Percentiles rank a stretch among this genome's conserved stretches.
Evolutionary conservation across 2,888 invertebrate species (phyloP).

Genomic region (Pterostichus madidus): DNA sequence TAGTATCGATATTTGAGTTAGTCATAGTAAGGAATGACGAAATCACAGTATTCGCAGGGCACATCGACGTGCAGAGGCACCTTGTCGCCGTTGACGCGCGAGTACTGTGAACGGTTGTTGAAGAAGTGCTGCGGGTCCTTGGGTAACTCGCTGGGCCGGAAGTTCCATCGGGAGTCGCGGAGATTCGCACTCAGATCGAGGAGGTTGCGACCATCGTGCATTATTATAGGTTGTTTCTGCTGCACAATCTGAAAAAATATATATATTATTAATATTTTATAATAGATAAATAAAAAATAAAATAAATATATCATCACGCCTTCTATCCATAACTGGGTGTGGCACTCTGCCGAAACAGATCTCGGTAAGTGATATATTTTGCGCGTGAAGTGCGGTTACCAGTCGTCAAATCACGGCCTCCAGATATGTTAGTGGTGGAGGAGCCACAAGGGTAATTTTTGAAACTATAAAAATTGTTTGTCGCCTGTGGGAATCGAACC

Average conservation of each 20-base stretch:
- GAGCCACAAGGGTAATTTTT: too few relatives aligned
- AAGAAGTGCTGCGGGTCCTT: slow-evolving; percentile 80
- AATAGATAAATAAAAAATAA: too few relatives aligned
- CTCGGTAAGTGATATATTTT: too few relatives aligned
- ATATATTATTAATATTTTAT: not conserved
- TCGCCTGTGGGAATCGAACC: too few relatives aligned
- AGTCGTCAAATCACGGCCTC: too few relatives aligned
- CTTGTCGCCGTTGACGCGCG: slow-evolving; percentile 69
- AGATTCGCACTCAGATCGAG: slow-evolving; percentile 81
- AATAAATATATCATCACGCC: too few relatives aligned
- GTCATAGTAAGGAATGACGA: slow-evolving; percentile 68
- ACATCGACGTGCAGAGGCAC: slow-evolving; percentile 68
- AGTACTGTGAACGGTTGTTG: slow-evolving; percentile 81
- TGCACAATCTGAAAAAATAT: not conserved
- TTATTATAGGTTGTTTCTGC: slow-evolving; percentile 69
- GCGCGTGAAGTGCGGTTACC: too few relatives aligned
- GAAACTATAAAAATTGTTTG: too few relatives aligned
- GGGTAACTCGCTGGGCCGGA: slow-evolving; percentile 80
- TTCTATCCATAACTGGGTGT: too few relatives aligned
- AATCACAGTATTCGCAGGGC: slow-evolving; percentile 69
- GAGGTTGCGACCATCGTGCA: slow-evolving; percentile 80
- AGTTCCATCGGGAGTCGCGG: slow-evolving; percentile 79
- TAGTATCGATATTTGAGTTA: slow-evolving; percentile 50
- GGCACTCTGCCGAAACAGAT: too few relatives aligned
- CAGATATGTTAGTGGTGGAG: too few relatives aligned